Base-by-base conservation (phyloP, 1,140 invertebrate genomes). In the Meloidogyne exigua region DNA sequence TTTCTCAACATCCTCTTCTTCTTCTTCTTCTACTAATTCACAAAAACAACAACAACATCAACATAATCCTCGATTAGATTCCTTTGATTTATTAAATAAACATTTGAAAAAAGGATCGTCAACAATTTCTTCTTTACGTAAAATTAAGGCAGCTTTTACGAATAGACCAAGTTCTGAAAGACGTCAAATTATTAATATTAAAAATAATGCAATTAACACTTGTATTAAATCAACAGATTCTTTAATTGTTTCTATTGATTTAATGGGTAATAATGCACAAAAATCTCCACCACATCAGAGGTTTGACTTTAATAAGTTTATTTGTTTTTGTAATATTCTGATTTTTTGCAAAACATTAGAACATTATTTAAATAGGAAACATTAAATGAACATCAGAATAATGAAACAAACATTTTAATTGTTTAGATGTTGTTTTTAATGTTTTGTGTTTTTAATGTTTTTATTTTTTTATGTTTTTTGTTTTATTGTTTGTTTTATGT, bases 91-190 rank as follows among this genome's bases (percentile, higher is more conserved):
- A n/a, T n/a, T 57, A 57, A 57, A 57, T 57, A 57, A 57, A 57
- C n/a, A 57, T 57, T 57, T 57, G 9, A 57, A 57, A 57, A 57
- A 57, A 57, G 49, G n/a, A 57, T 18, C 44, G 3, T 57, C 49
- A 57, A 57, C 49, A n/a, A 57, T 57, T 57, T n/a, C 18, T 57
- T 57, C 49, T 4, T 57, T 57, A 57, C 49, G 49, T 7, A 57
- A 57, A 57, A 57, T 57, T 21, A 57, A 57, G n/a, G 49, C 49
- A 57, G 49, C 49, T n/a, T 57, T 57, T 57, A n/a, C n/a, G n/a
- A 57, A n/a, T 57, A 57, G 49, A 57, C 49, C 18, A 57, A 57
- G 49, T 57, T 57, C 18, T 57, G 49, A 57, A 57, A 57, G 49
- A 57, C 49, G 49, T 7, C 49, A 57, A 57, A 57, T 57, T n/a